Evolutionary conservation across 2,113 vertebrate genomes (phyloP).

Genomic region (Cephalopholis sonnerati): DNA sequence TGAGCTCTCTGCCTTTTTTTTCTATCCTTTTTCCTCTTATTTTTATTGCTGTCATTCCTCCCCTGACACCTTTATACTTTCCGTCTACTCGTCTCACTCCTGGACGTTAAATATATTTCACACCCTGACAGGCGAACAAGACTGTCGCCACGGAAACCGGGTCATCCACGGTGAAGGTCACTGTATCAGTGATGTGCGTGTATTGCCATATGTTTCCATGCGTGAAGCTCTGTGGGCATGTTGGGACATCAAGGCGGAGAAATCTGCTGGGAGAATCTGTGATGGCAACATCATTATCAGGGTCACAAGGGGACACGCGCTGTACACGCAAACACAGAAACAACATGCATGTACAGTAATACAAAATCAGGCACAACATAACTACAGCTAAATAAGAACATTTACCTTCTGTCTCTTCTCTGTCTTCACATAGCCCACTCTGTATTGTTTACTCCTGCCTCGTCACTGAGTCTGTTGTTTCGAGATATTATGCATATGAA

Average conservation of each 20-base stretch:
- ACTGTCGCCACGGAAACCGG: conserved; percentile 31
- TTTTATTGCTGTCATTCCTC: not conserved
- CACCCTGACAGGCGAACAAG: conserved; percentile 10
- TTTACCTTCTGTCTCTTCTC: not conserved
- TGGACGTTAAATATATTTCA: not conserved
- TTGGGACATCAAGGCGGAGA: conserved; percentile 22
- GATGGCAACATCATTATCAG: conserved; percentile 29
- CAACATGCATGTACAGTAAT: not conserved
- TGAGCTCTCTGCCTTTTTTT: not conserved
- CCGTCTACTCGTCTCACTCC: not conserved
- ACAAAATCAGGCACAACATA: not conserved
- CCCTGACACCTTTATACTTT: not conserved
- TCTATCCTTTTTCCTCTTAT: not conserved
- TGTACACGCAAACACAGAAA: conserved; percentile 27
- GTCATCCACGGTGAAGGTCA: conserved; percentile 13
- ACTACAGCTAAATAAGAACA: not conserved
- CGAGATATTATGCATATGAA: not conserved
- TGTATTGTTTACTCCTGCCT: not conserved
- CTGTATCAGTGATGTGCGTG: conserved; percentile 14
- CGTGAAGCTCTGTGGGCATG: conserved; percentile 23
- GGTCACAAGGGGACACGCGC: conserved; percentile 14
- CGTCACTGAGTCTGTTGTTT: conserved; percentile 1
- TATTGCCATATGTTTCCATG: conserved; percentile 17
- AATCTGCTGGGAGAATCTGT: conserved; percentile 38
- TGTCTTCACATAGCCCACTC: not conserved